Evolutionary conservation across 2,888 invertebrate genomes (phyloP).

Genomic region (Apamea crenata): DNA sequence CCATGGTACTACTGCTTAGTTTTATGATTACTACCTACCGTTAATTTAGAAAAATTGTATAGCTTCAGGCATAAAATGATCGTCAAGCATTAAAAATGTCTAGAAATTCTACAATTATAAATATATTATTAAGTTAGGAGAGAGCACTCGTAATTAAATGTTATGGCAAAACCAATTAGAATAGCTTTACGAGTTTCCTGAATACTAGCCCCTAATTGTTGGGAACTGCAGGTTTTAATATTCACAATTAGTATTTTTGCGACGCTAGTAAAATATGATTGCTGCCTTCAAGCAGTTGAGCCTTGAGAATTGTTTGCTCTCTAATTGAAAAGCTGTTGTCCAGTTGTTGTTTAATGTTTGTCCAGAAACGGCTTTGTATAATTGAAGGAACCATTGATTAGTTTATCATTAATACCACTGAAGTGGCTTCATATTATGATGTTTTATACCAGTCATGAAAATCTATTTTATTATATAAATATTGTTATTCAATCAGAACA

Average conservation of each 20-base stretch:
- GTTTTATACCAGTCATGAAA: too few species aligned
- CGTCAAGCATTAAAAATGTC: not conserved
- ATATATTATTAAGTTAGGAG: conserved; percentile 7
- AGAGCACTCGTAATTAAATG: conserved; percentile 31
- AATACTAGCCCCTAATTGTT: conserved; percentile 39
- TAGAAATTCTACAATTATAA: conserved; percentile 4
- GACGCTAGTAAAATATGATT: conserved; percentile 37
- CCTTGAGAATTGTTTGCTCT: conserved; percentile 23
- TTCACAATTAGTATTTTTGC: conserved; percentile 45
- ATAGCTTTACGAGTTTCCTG: conserved; percentile 50
- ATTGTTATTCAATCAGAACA: not conserved
- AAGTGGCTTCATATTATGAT: not conserved
- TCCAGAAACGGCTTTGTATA: conserved; percentile 7
- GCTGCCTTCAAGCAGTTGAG: conserved; percentile 11
- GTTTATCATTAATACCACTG: not conserved
- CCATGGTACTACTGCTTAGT: not conserved
- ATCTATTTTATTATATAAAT: not conserved
- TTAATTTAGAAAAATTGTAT: conserved; percentile 5
- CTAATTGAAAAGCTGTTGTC: conserved; percentile 25
- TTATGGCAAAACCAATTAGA: conserved; percentile 49
- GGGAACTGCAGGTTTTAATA: conserved; percentile 34
- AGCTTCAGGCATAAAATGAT: conserved; percentile 19
- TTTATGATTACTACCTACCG: conserved; percentile 9
- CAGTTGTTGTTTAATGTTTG: not conserved
- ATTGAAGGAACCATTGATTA: not conserved